Evolutionary conservation across 2,797 vertebrate species (phyloP).

Genomic region (Kryptolebias ocellatus): DNA sequence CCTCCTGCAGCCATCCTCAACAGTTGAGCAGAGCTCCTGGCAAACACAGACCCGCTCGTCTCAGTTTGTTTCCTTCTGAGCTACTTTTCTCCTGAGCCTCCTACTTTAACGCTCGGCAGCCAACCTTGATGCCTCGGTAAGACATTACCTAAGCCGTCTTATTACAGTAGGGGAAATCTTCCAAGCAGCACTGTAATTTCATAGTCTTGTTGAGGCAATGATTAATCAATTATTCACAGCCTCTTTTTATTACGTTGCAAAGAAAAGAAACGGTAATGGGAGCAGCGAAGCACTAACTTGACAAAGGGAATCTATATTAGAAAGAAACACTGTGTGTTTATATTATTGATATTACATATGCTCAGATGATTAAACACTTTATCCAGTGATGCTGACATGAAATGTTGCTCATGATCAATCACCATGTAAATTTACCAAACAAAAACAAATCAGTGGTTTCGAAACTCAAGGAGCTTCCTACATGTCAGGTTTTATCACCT

Average conservation of each 20-base stretch:
- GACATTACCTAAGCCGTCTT: conserved; percentile 62
- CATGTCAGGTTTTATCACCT: too few relatives aligned
- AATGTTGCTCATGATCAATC: too few relatives aligned
- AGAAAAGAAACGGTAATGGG: conserved; percentile 43
- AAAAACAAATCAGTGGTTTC: too few relatives aligned
- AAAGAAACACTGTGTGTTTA: not conserved
- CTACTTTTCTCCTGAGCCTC: conserved; percentile 45
- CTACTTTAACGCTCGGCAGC: conserved; percentile 52
- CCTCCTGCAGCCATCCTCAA: conserved; percentile 52
- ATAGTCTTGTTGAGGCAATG: conserved; percentile 64
- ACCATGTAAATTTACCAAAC: too few relatives aligned
- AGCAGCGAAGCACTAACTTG: conserved; percentile 17
- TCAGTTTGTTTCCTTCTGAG: conserved; percentile 68
- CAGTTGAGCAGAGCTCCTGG: conserved; percentile 51
- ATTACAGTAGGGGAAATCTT: conserved; percentile 55
- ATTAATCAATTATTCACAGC: conserved; percentile 73
- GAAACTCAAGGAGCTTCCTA: too few relatives aligned
- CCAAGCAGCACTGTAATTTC: conserved; percentile 63
- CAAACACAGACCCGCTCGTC: conserved; percentile 72
- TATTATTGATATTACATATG: not conserved
- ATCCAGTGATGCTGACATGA: too few relatives aligned
- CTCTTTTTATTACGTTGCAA: conserved; percentile 55
- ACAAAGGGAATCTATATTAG: not conserved
- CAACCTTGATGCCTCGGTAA: conserved; percentile 36
- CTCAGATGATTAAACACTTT: too few relatives aligned